Percentiles rank a stretch among this genome's conserved stretches.
Conservation (phyloP, 2,888 invertebrate species). For the Lamproptera curius region DNA sequence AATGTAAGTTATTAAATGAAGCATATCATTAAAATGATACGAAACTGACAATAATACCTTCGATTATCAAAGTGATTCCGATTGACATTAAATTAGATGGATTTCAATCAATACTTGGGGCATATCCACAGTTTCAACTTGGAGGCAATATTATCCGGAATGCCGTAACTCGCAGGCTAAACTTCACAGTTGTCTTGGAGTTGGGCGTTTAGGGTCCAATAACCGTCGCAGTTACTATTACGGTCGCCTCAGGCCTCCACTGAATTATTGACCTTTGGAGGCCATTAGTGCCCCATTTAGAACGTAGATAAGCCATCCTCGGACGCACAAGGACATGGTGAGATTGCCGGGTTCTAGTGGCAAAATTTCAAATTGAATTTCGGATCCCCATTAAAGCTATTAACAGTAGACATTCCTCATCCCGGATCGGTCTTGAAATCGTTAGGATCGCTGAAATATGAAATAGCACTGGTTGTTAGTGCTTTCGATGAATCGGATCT, state of each 20-base stretch:
- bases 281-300: constrained; percentile 61
- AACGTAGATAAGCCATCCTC: constrained; percentile 58
- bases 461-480: no score
- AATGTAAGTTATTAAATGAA: no score
- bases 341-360: constrained; percentile 38
- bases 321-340: constrained; percentile 51
- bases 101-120: constrained; percentile 1
- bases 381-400: constrained; percentile 4
- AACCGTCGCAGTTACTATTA: constrained; percentile 46
- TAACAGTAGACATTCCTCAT: neutral
- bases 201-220: constrained; percentile 52
- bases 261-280: constrained; percentile 69
- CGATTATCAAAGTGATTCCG: no score
- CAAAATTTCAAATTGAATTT: constrained; percentile 20
- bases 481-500: no score
- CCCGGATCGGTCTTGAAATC: neutral
- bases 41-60: no score
- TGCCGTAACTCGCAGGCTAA: constrained; percentile 25
- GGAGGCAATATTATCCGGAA: constrained; percentile 16
- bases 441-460: no score
- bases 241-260: constrained; percentile 37
- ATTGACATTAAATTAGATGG: no score
- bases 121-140: constrained; percentile 19
- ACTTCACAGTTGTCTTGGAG: constrained; percentile 31
- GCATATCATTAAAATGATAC: no score